Percentiles rank a stretch among this genome's conserved stretches.
phyloP scores from a whole-genome alignment of 2,888 invertebrate genomes.

The Coremacera marginata region DNA sequence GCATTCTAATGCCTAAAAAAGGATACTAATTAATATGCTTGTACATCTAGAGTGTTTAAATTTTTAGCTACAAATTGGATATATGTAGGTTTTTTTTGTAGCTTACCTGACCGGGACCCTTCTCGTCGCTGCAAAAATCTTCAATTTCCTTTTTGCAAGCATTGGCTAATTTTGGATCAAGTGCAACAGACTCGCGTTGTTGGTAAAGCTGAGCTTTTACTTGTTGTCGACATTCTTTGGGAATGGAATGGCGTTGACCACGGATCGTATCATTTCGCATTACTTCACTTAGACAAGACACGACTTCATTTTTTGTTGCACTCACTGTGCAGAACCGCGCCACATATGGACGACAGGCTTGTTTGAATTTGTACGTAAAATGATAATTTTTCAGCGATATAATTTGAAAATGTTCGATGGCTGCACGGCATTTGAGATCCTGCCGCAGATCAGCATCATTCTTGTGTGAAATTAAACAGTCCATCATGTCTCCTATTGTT shows the following conservation, averaged over 20 bases:
- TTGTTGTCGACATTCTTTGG: constrained; percentile 91
- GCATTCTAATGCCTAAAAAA: constrained; percentile 82
- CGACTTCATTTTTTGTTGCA: constrained; percentile 80
- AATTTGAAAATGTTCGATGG: constrained; percentile 97
- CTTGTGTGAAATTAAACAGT: constrained; percentile 93
- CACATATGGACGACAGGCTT: constrained; percentile 90
- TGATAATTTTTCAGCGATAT: constrained; percentile 93
- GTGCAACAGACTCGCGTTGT: constrained; percentile 88
- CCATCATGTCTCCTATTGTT: constrained; percentile 84
- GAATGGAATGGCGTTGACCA: constrained; percentile 81
- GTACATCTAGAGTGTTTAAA: not conserved
- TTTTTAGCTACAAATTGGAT: not conserved
- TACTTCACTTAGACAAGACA: constrained; percentile 80
- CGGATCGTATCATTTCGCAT: constrained; percentile 89
- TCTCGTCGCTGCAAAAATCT: constrained; percentile 77
- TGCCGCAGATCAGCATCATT: constrained; percentile 85
- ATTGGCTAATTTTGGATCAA: constrained; percentile 86
- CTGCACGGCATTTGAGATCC: constrained; percentile 87
- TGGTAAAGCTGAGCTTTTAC: constrained; percentile 91
- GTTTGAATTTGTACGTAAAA: constrained; percentile 94
- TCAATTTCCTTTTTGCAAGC: constrained; percentile 86
- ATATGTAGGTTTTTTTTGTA: constrained; percentile 59
- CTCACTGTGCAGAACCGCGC: constrained; percentile 77
- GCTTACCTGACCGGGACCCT: constrained; percentile 74
- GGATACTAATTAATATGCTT: not conserved